Conservation (phyloP, 2,888 invertebrate species). For the Tenthredo notha region DNA sequence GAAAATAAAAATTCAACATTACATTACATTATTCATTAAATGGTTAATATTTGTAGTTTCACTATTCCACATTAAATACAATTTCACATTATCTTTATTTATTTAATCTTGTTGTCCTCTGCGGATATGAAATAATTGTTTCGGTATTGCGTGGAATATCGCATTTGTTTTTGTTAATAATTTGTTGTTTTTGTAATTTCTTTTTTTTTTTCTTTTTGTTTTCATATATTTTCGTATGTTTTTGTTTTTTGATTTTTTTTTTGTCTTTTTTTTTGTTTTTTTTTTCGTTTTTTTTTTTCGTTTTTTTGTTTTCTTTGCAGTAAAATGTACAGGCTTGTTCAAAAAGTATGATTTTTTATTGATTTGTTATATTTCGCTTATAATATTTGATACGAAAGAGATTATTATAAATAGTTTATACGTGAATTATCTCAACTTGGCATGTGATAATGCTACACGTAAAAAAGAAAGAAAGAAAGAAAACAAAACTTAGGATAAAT, state of each 20-base stretch:
- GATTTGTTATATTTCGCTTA: constrained; percentile 40
- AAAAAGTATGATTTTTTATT: constrained; percentile 41
- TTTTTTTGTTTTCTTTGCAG: constrained; percentile 45
- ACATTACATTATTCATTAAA: constrained; percentile 68
- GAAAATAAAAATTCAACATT: constrained; percentile 76
- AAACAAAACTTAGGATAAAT: neutral
- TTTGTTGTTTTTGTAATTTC: constrained; percentile 13
- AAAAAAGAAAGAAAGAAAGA: neutral
- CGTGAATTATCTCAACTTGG: constrained; percentile 22
- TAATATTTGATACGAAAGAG: constrained; percentile 30
- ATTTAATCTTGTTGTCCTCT: constrained; percentile 20
- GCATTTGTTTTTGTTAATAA: constrained; percentile 12
- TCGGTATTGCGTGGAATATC: constrained; percentile 21
- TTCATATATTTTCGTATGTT: neutral
- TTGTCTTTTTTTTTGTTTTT: neutral
- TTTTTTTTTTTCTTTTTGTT: constrained; percentile 15
- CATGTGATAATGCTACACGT: constrained; percentile 15
- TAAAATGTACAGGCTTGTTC: constrained; percentile 49
- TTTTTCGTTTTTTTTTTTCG: constrained; percentile 25
- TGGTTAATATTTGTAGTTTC: constrained; percentile 52
- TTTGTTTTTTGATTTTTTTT: constrained; percentile 14
- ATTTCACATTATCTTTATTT: constrained; percentile 57
- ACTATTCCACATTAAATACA: constrained; percentile 64
- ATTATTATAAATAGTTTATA: constrained; percentile 25
- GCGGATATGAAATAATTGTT: constrained; percentile 8